Conservation (phyloP, 2,113 vertebrate genomes). For the Proterorhinus semilunaris region DNA sequence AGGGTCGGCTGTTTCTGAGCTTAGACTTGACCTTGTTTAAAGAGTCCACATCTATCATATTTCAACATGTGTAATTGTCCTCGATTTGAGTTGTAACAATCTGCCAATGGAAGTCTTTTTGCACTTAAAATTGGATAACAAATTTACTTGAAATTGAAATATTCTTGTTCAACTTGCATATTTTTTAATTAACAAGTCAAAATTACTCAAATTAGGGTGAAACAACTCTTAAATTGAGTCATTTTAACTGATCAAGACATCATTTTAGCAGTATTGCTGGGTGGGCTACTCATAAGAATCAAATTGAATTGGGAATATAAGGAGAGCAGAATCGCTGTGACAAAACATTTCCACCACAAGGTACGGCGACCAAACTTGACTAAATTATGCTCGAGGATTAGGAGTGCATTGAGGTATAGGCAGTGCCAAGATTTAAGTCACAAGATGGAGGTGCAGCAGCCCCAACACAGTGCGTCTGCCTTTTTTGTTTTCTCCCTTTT, state of each 20-base stretch:
- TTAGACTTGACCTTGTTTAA: constrained; percentile 47
- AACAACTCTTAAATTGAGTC: too few relatives aligned
- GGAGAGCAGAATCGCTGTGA: too few relatives aligned
- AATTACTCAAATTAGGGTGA: too few relatives aligned
- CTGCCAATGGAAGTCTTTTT: not conserved
- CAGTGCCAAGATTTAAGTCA: not conserved
- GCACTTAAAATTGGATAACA: too few relatives aligned
- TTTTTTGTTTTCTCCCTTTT: constrained; percentile 57
- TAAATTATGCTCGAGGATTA: not conserved
- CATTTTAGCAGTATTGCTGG: too few relatives aligned
- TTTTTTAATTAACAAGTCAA: too few relatives aligned
- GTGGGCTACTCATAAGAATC: too few relatives aligned
- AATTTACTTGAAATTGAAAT: too few relatives aligned
- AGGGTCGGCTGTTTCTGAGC: not conserved
- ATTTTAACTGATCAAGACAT: too few relatives aligned
- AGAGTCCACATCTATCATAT: not conserved
- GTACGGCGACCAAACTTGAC: not conserved
- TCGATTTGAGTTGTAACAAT: not conserved
- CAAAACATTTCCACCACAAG: too few relatives aligned
- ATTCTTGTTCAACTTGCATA: too few relatives aligned
- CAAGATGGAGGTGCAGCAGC: constrained; percentile 6
- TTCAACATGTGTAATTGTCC: not conserved
- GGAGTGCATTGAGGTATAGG: not conserved
- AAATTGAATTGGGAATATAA: too few relatives aligned
- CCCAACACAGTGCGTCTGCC: not conserved